Conservation (phyloP, 1,140 invertebrate genomes). For the Drosophila murphyi region DNA sequence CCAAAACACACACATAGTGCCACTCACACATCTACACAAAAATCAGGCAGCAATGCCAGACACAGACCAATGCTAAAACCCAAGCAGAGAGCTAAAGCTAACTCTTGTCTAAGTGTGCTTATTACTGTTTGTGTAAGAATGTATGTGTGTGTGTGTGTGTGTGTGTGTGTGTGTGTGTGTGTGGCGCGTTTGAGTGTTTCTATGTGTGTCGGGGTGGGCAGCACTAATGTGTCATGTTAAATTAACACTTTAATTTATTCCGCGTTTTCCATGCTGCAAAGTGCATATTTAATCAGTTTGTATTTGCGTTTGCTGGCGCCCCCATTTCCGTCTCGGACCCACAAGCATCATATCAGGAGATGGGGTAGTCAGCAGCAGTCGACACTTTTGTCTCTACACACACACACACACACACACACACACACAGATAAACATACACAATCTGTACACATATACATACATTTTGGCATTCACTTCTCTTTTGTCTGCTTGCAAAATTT, state of each 20-base stretch:
- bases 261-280: constrained; percentile 80
- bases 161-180: not conserved
- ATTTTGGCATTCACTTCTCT: constrained; percentile 23
- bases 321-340: constrained; percentile 20
- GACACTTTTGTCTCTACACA: constrained; percentile 19
- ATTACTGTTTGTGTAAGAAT: not conserved
- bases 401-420: not conserved
- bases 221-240: constrained; percentile 84
- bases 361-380: constrained; percentile 8
- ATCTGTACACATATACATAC: constrained; percentile 12
- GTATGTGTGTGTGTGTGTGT: not conserved
- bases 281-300: constrained; percentile 84
- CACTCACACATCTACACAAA: constrained; percentile 40
- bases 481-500: constrained; percentile 38
- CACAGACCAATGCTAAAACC: constrained; percentile 41
- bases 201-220: constrained; percentile 44
- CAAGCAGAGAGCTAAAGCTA: constrained; percentile 55
- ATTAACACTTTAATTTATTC: constrained; percentile 84
- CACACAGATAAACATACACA: constrained; percentile 4
- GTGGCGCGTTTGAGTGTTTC: constrained; percentile 1
- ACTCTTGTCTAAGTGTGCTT: constrained; percentile 46
- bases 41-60: constrained; percentile 30
- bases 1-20: constrained; percentile 23
- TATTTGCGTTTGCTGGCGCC: constrained; percentile 69
- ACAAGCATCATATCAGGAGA: constrained; percentile 7